Evolutionary conservation across 2,797 vertebrate species (phyloP).

Genomic region (Pempheris klunzingeri): DNA sequence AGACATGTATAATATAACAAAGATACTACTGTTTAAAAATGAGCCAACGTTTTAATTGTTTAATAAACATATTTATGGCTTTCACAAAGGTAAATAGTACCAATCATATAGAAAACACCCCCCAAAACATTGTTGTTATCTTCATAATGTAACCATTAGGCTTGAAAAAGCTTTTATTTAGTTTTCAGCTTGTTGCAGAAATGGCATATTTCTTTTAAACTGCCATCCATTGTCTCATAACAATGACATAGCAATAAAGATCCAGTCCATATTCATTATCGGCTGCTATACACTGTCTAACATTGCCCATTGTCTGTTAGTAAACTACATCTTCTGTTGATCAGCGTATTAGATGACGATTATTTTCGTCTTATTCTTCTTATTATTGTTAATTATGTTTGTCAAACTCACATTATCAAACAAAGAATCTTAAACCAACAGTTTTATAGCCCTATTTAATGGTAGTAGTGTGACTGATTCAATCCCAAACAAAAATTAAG

Average conservation of each 20-base stretch:
- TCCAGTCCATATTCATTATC: no score
- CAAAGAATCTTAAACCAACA: background rate
- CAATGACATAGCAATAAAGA: no score
- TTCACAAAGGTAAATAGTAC: background rate
- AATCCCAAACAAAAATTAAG: background rate
- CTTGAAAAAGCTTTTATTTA: background rate
- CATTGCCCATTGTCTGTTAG: background rate
- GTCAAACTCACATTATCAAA: background rate
- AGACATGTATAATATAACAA: background rate
- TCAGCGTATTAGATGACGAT: no score
- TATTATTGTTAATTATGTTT: background rate
- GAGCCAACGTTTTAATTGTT: background rate
- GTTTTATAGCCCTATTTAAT: background rate
- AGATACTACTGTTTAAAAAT: background rate
- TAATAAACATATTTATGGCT: background rate
- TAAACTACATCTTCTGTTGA: no score
- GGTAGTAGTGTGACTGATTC: background rate
- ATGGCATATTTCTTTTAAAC: background rate
- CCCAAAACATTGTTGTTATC: background rate
- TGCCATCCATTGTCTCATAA: background rate
- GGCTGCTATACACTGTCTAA: background rate
- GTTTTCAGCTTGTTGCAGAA: background rate
- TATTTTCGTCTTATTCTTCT: no score
- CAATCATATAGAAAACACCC: background rate
- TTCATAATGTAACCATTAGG: background rate